These are phyloP conservation scores for Drosophila ambigua DNA, from an alignment of 1,140 invertebrate species.

Conservation along the genomic window DNA sequence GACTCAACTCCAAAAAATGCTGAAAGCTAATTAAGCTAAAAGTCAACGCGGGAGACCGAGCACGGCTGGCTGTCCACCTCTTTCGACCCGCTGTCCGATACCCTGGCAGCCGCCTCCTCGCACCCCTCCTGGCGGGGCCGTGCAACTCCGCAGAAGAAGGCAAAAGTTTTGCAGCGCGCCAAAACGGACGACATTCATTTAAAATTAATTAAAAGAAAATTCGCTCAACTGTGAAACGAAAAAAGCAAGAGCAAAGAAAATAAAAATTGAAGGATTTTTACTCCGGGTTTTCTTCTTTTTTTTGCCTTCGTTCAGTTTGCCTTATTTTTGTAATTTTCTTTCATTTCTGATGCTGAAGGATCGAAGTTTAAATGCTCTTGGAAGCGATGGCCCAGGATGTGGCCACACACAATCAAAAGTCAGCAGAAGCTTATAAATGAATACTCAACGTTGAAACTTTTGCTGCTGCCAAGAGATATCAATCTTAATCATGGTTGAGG, in stretches of 20 bases:
- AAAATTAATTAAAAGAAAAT: slow-evolving; percentile 83
- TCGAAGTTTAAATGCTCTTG: slow-evolving; percentile 56
- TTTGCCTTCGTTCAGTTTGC: neutral
- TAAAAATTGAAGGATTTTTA: slow-evolving; percentile 59
- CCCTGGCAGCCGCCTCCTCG: neutral
- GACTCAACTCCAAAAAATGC: slow-evolving; percentile 47
- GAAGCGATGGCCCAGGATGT: slow-evolving; percentile 5
- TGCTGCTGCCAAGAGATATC: too few relatives aligned
- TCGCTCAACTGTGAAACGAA: slow-evolving; percentile 78
- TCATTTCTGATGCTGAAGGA: slow-evolving; percentile 12
- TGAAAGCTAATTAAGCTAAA: slow-evolving; percentile 81
- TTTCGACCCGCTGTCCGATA: too few relatives aligned
- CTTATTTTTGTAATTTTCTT: slow-evolving; percentile 10
- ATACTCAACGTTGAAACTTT: too few relatives aligned
- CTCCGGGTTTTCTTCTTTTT: slow-evolving; percentile 12
- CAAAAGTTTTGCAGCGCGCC: slow-evolving; percentile 77
- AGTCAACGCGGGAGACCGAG: slow-evolving; percentile 53
- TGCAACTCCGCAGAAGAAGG: slow-evolving; percentile 20
- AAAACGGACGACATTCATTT: slow-evolving; percentile 78
- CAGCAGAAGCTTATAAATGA: neutral
- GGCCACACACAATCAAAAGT: slow-evolving; percentile 7
- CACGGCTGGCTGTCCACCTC: slow-evolving; percentile 33
- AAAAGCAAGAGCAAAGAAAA: slow-evolving; percentile 51
- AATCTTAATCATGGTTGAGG: too few relatives aligned
- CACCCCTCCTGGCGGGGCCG: neutral